Conservation (phyloP, 1,140 invertebrate species). For the Lucilia cuprina region DNA sequence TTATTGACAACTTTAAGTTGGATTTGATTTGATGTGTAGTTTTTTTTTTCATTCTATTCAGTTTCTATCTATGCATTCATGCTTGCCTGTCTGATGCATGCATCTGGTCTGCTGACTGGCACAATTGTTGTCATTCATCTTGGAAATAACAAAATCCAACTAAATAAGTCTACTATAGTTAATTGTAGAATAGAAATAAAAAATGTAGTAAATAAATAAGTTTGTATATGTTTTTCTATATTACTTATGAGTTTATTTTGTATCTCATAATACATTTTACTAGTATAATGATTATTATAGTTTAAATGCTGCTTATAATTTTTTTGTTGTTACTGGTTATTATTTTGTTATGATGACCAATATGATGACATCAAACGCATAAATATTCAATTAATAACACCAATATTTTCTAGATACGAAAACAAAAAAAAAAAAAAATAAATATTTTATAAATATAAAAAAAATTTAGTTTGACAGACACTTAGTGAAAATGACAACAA, state of each 20-base stretch:
- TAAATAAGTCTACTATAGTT: too few relatives aligned
- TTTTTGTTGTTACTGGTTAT: background rate
- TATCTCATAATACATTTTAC: background rate
- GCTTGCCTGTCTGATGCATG: background rate
- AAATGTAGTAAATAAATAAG: too few relatives aligned
- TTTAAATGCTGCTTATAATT: background rate
- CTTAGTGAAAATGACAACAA: background rate
- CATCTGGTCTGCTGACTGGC: conserved; percentile 12
- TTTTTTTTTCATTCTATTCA: background rate
- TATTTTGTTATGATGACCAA: conserved; percentile 11
- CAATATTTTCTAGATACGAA: background rate
- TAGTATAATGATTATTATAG: background rate
- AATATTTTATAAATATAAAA: background rate
- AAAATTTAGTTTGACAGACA: background rate
- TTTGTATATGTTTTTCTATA: too few relatives aligned
- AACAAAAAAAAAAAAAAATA: background rate
- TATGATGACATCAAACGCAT: conserved; percentile 36
- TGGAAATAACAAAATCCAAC: too few relatives aligned
- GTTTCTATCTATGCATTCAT: background rate
- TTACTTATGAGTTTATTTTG: background rate
- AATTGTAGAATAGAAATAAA: too few relatives aligned
- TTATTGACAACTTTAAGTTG: conserved; percentile 29
- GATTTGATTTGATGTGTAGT: background rate
- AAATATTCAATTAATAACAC: conserved; percentile 34
- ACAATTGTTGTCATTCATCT: conserved; percentile 3